Evolutionary conservation across 2,797 vertebrate genomes (phyloP), one percentile per base, ranked within the genome.

Genomic region (Novumbra hubbsi): DNA sequence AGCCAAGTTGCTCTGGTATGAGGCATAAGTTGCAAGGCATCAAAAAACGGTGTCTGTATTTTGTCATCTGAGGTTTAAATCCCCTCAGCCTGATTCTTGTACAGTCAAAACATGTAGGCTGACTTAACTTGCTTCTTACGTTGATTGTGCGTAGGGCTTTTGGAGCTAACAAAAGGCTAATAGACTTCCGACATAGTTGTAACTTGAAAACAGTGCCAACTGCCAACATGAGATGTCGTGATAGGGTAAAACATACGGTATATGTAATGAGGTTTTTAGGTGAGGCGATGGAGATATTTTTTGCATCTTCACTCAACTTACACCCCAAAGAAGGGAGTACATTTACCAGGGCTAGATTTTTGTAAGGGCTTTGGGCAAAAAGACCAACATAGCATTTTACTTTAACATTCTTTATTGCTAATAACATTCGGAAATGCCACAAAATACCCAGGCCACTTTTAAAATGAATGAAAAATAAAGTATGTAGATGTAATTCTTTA

Each of bases 211-310:
- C 74, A 62, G 28, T 71, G 73, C 71, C 78, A 82, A 73, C 87
- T 81, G 79, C 82, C 52, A 67, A 75, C 73, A 67, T 73, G 69
- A 77, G 72, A 83, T 82, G 86, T 90, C 77, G 85, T 80, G 76
- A 88, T 88, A 88, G 91, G 78, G 67, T 84, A 82, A 85, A 69
- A 77, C 78, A 86, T 81, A 81, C 81, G 82, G 79, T 79, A 34
- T 8, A 57, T 49, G 50, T 68, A 62, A 70, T 69, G 49, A 24
- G 50, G 67, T 24, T 48, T n/a, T 34, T 60, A 19, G 30, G 50
- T 81, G 86, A 88, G 80, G 88, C 84, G 88, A 80, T 71, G 65
- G 79, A 68, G 52, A 60, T 52, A 38, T 68, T 21, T 74, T 72
- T 78, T 77, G 80, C 76, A 71, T 50, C 76, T 74, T 79, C 65